A percentile compares a stretch with the other conserved stretches of the same genome.
These are phyloP conservation scores for Monopterus albus DNA, from an alignment of 2,113 vertebrate genomes.

Conservation along the genomic window DNA sequence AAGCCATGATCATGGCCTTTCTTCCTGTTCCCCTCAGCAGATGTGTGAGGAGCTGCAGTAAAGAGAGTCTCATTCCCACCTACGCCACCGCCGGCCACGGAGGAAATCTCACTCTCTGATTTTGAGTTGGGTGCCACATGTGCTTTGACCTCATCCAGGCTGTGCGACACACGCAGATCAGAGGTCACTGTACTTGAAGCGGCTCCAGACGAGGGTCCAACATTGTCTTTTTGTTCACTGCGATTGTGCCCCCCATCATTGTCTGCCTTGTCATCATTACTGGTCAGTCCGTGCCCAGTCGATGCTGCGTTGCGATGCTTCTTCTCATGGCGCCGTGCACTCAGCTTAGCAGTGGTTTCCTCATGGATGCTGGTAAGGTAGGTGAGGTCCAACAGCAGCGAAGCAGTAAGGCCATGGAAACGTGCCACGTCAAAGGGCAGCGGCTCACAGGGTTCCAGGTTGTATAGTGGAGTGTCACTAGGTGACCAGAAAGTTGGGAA, in stretches of 20 bases:
- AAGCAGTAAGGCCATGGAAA: constrained; percentile 93
- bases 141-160: constrained; percentile 88
- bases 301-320: constrained; percentile 80
- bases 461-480: constrained; percentile 99
- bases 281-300: constrained; percentile 77
- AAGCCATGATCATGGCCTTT: constrained; percentile 86
- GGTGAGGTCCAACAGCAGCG: constrained; percentile 95
- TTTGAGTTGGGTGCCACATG: constrained; percentile 82
- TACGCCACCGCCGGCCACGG: constrained; percentile 56
- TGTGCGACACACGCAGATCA: constrained; percentile 84
- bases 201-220: background rate
- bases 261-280: constrained; percentile 74
- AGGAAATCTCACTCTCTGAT: constrained; percentile 87
- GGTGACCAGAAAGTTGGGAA: constrained; percentile 99
- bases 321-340: constrained; percentile 90
- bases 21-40: constrained; percentile 86
- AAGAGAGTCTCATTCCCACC: constrained; percentile 82
- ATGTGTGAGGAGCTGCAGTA: constrained; percentile 52
- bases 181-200: background rate
- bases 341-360: constrained; percentile 86
- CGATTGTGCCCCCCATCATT: constrained; percentile 49
- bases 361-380: constrained; percentile 96
- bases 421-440: constrained; percentile 94
- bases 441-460: constrained; percentile 97
- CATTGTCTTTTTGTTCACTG: constrained; percentile 48